These are phyloP conservation scores for Poicephalus gulielmi DNA, from an alignment of 2,113 vertebrate genomes.

Conservation along the genomic window DNA sequence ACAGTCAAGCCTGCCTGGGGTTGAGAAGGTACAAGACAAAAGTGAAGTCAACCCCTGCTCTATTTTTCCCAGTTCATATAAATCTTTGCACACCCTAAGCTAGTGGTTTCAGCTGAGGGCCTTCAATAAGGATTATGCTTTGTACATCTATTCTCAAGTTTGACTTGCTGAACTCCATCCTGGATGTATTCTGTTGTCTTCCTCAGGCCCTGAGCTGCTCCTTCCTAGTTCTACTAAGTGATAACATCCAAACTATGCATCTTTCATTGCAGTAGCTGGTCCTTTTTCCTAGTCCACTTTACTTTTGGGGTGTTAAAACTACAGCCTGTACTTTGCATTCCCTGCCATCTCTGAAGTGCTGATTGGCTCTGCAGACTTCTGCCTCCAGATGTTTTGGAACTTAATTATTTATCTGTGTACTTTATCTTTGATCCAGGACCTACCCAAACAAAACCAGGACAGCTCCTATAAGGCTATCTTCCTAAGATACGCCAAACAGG, in stretches of 20 bases:
- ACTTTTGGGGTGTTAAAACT: neutral
- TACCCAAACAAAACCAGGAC: conserved; percentile 25
- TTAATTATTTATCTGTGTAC: neutral
- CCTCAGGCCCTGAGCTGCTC: neutral
- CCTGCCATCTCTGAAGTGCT: neutral
- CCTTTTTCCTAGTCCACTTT: neutral
- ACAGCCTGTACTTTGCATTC: neutral
- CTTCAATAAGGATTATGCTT: neutral
- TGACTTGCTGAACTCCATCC: neutral
- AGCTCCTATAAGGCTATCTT: conserved; percentile 56
- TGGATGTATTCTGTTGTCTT: neutral
- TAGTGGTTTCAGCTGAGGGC: neutral
- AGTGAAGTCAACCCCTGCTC: neutral
- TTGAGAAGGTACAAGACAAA: neutral
- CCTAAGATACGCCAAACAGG: conserved; percentile 65
- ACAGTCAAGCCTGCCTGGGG: neutral
- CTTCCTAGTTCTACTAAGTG: neutral
- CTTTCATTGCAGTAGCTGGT: neutral
- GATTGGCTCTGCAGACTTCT: neutral
- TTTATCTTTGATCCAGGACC: conserved; percentile 64
- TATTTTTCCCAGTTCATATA: neutral
- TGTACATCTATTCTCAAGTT: neutral
- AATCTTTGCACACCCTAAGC: neutral
- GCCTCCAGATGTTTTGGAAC: neutral
- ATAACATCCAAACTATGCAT: neutral